Base-by-base conservation (phyloP, 1,140 invertebrate genomes). In the Stegodyphus dumicola region DNA sequence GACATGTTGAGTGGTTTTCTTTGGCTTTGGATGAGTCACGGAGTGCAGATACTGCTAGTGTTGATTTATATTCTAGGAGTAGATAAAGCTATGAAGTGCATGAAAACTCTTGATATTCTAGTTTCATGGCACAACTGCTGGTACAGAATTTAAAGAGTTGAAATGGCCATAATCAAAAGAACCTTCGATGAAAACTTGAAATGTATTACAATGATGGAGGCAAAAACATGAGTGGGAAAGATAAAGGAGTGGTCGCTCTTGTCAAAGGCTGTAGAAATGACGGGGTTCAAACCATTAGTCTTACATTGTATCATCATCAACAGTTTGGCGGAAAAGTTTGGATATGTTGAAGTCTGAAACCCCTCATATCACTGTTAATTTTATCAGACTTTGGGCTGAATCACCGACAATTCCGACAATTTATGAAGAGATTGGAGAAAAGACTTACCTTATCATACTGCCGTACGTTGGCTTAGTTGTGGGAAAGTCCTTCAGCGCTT, bases 261-360 rank as follows among this genome's bases (percentile, higher is more conserved):
- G 74, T 56, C 53, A 52, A 54, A 74, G 71, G 71, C 71, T 17
- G 52, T 74, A 74, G 18, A 74, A 74, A 54, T 56, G 48, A 74
- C 13, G 71, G 13, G 71, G 71, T 54, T 74, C 52, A 74, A 74
- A 74, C 10, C 74, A 48, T 84, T 89, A 81, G 86, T 84, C 75
- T 87, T 56, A 56, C 89, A 90, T 83, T 89, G 88, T 85, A 89
- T 90, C 64, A 89, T 90, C 89, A 90, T 88, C 89, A 90, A 85
- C 87, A 89, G 77, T 74, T 81, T 64, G 54, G 54, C 84, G 76
- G 13, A 86, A 89, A 88, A 87, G 52, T 74, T n/a, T 87, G 88
- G 87, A 85, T 87, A 77, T 86, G 87, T 83, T 88, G 89, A 76
- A 76, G 87, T 86, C 77, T 89, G 90, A 87, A 76, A 88, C 66